Conservation (phyloP, 2,888 invertebrate genomes). For the Syritta pipiens region DNA sequence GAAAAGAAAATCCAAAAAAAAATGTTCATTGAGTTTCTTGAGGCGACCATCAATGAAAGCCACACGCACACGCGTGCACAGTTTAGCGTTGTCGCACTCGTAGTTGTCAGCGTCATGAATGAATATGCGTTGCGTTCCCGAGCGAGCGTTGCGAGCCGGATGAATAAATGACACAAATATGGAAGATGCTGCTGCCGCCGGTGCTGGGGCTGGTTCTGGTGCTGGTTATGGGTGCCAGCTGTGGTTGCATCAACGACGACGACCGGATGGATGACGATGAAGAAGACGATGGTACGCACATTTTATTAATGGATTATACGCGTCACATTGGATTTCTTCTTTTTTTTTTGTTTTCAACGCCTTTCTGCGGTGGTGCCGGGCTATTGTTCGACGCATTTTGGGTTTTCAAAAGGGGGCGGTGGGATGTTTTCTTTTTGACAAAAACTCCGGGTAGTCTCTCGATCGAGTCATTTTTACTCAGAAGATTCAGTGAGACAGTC, state of each 20-base stretch:
- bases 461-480: too few relatives aligned
- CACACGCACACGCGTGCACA: background rate
- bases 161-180: slow-evolving; percentile 40
- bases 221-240: slow-evolving; percentile 44
- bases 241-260: background rate
- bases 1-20: background rate
- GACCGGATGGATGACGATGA: slow-evolving; percentile 28
- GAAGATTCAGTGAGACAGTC: too few relatives aligned
- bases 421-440: too few relatives aligned
- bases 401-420: too few relatives aligned
- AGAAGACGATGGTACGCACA: background rate
- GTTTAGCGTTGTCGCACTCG: background rate
- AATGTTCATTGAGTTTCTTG: slow-evolving; percentile 34
- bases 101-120: slow-evolving; percentile 12
- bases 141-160: slow-evolving; percentile 4
- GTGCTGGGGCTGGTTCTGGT: too few relatives aligned
- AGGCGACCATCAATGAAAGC: slow-evolving; percentile 38
- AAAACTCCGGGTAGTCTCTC: too few relatives aligned
- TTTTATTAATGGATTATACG: slow-evolving; percentile 17
- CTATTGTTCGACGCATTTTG: too few relatives aligned
- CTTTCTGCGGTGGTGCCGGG: too few relatives aligned
- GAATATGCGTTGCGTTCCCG: background rate
- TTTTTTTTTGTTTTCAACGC: background rate
- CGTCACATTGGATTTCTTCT: background rate
- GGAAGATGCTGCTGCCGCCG: too few relatives aligned